These are phyloP conservation scores for Indri indri DNA, from an alignment of 2,113 vertebrate genomes.

Conservation along the genomic window DNA sequence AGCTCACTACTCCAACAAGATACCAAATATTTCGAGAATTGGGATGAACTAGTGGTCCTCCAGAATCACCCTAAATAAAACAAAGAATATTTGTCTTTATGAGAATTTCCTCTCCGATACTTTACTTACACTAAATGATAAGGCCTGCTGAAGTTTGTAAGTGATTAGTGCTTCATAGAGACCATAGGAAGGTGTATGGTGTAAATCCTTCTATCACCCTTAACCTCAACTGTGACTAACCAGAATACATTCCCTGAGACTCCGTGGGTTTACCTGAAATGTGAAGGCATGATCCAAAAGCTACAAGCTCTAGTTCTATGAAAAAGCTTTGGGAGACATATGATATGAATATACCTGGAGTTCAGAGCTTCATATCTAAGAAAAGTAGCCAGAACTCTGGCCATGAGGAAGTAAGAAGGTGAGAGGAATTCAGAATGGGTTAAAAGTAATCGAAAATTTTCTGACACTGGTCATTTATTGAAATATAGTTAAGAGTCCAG, in stretches of 20 bases:
- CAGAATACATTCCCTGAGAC: background rate
- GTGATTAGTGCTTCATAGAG: background rate
- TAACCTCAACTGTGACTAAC: background rate
- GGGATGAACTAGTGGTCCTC: slow-evolving; percentile 87
- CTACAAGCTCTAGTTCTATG: background rate
- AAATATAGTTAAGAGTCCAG: background rate
- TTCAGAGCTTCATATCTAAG: background rate
- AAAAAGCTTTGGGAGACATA: background rate
- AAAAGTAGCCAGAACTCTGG: background rate
- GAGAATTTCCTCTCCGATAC: background rate
- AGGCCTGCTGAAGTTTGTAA: background rate
- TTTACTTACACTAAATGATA: background rate
- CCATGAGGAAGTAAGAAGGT: background rate
- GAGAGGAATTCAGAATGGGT: background rate
- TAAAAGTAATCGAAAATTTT: background rate
- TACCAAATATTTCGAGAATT: slow-evolving; percentile 79
- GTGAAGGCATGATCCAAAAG: background rate
- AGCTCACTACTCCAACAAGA: slow-evolving; percentile 89
- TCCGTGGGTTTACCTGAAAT: background rate
- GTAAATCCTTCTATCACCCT: background rate
- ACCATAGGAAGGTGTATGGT: background rate
- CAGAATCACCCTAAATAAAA: slow-evolving; percentile 87
- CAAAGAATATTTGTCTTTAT: slow-evolving; percentile 39
- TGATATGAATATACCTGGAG: background rate
- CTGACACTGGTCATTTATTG: background rate